A percentile compares a stretch with the other conserved stretches of the same genome.
phyloP scores from a whole-genome alignment of 2,113 vertebrate genomes.

The Pandion haliaetus region DNA sequence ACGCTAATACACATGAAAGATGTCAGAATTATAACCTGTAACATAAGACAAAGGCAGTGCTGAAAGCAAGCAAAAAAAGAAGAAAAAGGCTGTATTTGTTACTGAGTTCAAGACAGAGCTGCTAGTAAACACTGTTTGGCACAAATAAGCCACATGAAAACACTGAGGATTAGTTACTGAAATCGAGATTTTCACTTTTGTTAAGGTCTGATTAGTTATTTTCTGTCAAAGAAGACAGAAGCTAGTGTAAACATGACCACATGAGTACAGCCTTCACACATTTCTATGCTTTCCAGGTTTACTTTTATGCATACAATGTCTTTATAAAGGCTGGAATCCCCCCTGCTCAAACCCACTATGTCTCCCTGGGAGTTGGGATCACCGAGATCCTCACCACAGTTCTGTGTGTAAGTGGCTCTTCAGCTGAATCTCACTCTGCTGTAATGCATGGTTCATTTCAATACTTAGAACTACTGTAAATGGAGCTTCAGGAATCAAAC shows the following conservation, averaged over 20 bases:
- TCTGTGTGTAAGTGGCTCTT: constrained; percentile 73
- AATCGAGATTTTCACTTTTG: neutral
- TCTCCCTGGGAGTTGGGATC: constrained; percentile 75
- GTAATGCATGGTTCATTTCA: neutral
- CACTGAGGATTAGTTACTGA: neutral
- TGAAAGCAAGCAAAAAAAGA: neutral
- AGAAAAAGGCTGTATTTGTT: neutral
- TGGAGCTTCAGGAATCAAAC: neutral
- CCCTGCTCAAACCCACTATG: constrained; percentile 66
- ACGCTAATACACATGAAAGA: neutral
- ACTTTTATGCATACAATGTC: constrained; percentile 80
- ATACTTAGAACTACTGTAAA: neutral
- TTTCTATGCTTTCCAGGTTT: constrained; percentile 72
- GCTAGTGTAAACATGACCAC: neutral
- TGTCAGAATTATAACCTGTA: neutral
- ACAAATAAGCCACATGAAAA: neutral
- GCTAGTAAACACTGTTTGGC: neutral
- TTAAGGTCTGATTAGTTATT: neutral
- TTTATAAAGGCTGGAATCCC: constrained; percentile 78
- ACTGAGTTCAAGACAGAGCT: neutral
- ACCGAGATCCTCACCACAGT: constrained; percentile 73
- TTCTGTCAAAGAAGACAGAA: neutral
- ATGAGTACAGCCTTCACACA: neutral
- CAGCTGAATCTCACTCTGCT: neutral
- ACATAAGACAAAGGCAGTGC: neutral